Base-by-base conservation (phyloP, 2,888 invertebrate genomes). In the Ochropleura plecta region DNA sequence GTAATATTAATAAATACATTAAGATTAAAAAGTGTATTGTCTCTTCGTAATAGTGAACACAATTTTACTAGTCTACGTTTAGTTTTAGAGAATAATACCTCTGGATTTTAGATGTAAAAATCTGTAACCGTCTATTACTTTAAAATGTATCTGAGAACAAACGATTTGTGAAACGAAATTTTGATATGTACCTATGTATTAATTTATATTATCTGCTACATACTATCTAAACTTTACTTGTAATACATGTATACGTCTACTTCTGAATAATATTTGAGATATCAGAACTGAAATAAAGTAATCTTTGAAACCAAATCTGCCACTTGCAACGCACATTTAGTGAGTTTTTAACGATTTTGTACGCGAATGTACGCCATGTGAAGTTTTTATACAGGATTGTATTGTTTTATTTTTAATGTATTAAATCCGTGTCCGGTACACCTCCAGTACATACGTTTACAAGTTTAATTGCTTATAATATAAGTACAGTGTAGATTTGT, bases 61-160 rank as follows among this genome's bases (percentile, higher is more conserved):
- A 93, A 92, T 92, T 91, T 91, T 90, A 93, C 95, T 95, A 96
- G 95, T 96, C 95, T 94, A 93, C 85, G 88, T 90, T 85, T 93
- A 94, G 92, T 90, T 90, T 85, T 80, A 88, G 81, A 85, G 84
- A 91, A 90, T 90, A 90, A 93, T 95, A 95, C 95, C 95, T 95
- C 95, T 93, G 92, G 88, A 90, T 89, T 88, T 88, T 92, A 92
- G 90, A 87, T 82, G 80, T 88, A 86, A 81, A 81, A 79, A 76
- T 74, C 78, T 84, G 79, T 84, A 84, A 85, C 74, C 76, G 80
- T 81, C 75, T 75, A 76, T 70, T 74, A 74, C 42, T 73, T 82
- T 83, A 78, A 70, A 57, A 79, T 65, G 40, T 75, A 57, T 70
- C 20, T 66, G 44, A 60, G 30, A 62, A 71, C 64, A 71, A 72